Conservation (phyloP, 2,113 vertebrate species). For the Pelodiscus sinensis region DNA sequence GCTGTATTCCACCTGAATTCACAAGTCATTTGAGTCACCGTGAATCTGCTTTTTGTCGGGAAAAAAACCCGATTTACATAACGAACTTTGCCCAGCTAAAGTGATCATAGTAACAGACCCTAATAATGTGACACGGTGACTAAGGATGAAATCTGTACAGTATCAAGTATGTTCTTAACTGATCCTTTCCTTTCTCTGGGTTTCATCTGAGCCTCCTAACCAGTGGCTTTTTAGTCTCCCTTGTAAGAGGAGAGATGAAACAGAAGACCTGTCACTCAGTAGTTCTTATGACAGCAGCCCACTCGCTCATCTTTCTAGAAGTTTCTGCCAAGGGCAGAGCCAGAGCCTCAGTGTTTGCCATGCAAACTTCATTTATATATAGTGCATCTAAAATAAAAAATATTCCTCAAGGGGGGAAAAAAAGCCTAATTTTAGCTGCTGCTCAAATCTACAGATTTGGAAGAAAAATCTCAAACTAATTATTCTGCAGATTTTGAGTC, state of each 20-base stretch:
- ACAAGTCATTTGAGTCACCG: background rate
- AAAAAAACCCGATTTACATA: background rate
- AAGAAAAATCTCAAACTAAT: background rate
- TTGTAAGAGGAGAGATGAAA: background rate
- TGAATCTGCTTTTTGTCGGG: background rate
- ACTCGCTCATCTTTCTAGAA: background rate
- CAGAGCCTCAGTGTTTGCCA: background rate
- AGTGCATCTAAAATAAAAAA: fast-evolving
- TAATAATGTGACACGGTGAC: background rate
- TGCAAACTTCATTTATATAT: background rate
- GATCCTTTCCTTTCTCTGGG: background rate
- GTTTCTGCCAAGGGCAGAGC: background rate
- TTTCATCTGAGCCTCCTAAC: fast-evolving
- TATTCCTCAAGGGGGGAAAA: fast-evolving
- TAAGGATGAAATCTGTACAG: background rate
- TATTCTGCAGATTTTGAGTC: constrained; percentile 49
- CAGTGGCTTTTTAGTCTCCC: background rate
- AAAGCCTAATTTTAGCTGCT: constrained; percentile 17
- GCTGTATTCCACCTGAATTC: background rate
- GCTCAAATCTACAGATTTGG: background rate
- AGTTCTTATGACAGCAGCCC: background rate
- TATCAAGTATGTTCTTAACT: fast-evolving
- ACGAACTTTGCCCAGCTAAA: background rate
- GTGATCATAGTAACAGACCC: background rate
- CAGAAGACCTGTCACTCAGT: background rate